A percentile compares a stretch with the other conserved stretches of the same genome.
Conservation (phyloP, 2,888 invertebrate genomes). For the Pyrrhosoma nymphula region DNA sequence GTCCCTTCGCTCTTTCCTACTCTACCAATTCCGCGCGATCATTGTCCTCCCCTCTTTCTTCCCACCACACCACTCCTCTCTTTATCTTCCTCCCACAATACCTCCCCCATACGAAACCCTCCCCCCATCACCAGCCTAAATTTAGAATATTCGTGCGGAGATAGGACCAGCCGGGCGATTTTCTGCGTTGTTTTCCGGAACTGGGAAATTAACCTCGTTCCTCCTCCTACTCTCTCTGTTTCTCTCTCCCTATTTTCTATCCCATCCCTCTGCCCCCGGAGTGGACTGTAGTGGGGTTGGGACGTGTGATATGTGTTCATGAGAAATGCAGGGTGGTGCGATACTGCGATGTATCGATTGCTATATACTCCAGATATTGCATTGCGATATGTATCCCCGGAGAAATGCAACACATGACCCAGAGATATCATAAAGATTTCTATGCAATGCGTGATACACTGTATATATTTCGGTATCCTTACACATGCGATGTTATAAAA, state of each 20-base stretch:
- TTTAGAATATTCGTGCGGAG: constrained; percentile 29
- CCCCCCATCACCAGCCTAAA: not conserved
- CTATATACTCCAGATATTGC: no score
- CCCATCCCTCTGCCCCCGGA: not conserved
- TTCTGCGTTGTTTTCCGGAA: constrained; percentile 36
- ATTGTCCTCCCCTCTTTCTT: not conserved
- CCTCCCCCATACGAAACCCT: not conserved
- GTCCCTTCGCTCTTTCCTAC: not conserved
- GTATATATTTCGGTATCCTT: no score
- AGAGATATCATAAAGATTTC: no score
- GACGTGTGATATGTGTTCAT: no score
- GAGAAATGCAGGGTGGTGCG: no score
- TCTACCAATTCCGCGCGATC: not conserved
- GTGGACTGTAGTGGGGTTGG: not conserved
- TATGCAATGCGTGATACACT: no score
- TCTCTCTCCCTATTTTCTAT: not conserved
- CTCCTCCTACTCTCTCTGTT: not conserved
- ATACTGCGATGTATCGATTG: no score
- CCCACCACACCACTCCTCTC: not conserved
- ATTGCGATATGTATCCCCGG: no score
- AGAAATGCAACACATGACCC: no score
- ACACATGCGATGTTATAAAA: no score
- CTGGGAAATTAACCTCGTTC: not conserved
- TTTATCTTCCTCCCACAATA: no score
- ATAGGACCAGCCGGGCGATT: constrained; percentile 18